phyloP scores from a whole-genome alignment of 2,797 vertebrate species.

The Gallinago solitaria region DNA sequence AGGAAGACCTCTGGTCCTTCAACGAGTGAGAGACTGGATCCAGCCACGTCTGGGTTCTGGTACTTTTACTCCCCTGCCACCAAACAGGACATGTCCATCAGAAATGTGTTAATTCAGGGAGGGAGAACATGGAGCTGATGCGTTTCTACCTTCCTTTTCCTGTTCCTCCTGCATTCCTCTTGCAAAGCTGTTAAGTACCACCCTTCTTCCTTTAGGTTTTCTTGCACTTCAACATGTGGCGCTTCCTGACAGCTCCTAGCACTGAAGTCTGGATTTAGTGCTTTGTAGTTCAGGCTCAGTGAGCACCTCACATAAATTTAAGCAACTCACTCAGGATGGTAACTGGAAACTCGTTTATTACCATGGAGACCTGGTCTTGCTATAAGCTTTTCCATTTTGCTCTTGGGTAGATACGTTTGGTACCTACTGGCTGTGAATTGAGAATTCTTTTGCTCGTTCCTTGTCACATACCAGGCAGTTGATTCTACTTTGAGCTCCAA shows the following conservation, averaged over 20 bases:
- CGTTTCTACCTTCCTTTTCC: background rate
- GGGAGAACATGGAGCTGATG: background rate
- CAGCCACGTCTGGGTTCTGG: fast-evolving
- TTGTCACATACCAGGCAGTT: background rate
- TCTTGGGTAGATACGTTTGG: background rate
- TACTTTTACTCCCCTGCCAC: background rate
- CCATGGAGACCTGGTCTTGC: background rate
- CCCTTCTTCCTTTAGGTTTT: background rate
- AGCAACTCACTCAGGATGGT: background rate
- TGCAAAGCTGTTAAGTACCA: background rate
- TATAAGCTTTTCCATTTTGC: background rate
- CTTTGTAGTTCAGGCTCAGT: background rate
- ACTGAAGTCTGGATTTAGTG: background rate
- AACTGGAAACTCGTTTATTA: constrained; percentile 3
- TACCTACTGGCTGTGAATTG: background rate
- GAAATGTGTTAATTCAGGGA: background rate
- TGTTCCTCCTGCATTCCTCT: background rate
- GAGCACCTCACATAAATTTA: background rate
- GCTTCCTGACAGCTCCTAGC: background rate
- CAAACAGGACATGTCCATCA: background rate
- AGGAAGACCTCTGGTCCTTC: background rate
- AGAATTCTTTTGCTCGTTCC: background rate
- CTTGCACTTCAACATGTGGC: background rate
- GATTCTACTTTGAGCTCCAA: background rate
- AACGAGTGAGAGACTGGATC: background rate